Base-by-base conservation (phyloP, 1,140 invertebrate genomes). In the Pomacea maculata region DNA sequence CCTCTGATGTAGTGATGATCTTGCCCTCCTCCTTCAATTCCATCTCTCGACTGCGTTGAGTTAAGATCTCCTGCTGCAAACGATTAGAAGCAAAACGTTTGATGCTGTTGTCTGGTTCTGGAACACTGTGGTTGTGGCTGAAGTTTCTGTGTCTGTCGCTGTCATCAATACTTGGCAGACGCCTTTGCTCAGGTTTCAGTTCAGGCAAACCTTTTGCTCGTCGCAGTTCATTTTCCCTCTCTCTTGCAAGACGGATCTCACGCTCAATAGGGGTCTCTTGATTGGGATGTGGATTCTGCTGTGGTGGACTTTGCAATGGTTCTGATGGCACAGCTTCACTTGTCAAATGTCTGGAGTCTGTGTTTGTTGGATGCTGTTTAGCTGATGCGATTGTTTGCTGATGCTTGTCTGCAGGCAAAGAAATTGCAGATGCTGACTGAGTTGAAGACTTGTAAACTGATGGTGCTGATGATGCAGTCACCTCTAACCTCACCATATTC, bases 181-280 rank as follows among this genome's bases (percentile, higher is more conserved):
- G 76, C 45, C 80, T 45, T 80, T 82, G 78, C 61, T 85, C 71
- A 45, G 55, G 12, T 10, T 72, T 34, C 45, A 87, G 78, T 71
- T 86, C 85, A 19, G 89, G 86, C 74, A 89, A 83, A 63, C 89
- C 89, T 86, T 90, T 90, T 34, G 79, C 68, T 72, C 82, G 45
- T 64, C 92, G 86, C 55, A 93, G 87, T 83, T 93, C 93, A 81
- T 93, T 93, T 86, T 94, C 93, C 63, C 93, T 84, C 79, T 93
- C 93, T 75, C 89, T 86, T 7, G 92, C 89, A 45, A 93, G 81
- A 73, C 93, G 89, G 64, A 94, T 94, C 85, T 94, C 93, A 55
- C 92, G 86, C 85, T 94, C 93, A 80, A 94, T 93, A 14, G 93
- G 93, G 29, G 93, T 93, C 87, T 94, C 93, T 84, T 79, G 84